These are phyloP conservation scores for Nixonia krombeini DNA, from an alignment of 1,140 invertebrate genomes.

Conservation along the genomic window DNA sequence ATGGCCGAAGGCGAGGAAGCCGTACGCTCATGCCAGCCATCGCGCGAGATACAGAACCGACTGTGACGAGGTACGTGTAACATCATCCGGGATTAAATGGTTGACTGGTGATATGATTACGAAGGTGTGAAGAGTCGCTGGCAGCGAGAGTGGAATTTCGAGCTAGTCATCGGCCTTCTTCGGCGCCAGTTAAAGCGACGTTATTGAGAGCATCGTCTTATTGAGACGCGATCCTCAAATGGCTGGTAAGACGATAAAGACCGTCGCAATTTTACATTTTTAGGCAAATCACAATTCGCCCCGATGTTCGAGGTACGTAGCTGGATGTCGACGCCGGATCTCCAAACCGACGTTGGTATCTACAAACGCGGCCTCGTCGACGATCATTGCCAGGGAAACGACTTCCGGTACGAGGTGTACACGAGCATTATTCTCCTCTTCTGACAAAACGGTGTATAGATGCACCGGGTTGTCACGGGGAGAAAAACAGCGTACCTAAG, in stretches of 20 bases:
- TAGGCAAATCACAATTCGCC: too few species aligned
- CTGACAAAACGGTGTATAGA: background rate
- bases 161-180: slow-evolving; percentile 8
- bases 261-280: too few species aligned
- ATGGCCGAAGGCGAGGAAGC: too few species aligned
- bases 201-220: slow-evolving; percentile 20
- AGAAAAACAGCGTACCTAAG: slow-evolving; percentile 1
- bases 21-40: too few species aligned
- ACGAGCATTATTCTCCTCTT: background rate
- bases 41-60: too few species aligned
- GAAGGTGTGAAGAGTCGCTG: slow-evolving; percentile 30
- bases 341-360: too few species aligned
- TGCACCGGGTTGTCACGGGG: background rate
- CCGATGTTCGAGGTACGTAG: too few species aligned
- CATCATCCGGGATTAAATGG: slow-evolving; percentile 1
- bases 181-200: slow-evolving; percentile 13
- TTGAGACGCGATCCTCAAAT: too few species aligned
- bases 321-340: too few species aligned
- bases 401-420: background rate
- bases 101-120: slow-evolving; percentile 27
- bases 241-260: too few species aligned
- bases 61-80: too few species aligned
- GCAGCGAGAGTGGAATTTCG: slow-evolving; percentile 32
- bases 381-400: background rate
- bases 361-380: background rate